These are phyloP conservation scores for Torymus auratus DNA, from an alignment of 2,888 invertebrate genomes.

Conservation along the genomic window DNA sequence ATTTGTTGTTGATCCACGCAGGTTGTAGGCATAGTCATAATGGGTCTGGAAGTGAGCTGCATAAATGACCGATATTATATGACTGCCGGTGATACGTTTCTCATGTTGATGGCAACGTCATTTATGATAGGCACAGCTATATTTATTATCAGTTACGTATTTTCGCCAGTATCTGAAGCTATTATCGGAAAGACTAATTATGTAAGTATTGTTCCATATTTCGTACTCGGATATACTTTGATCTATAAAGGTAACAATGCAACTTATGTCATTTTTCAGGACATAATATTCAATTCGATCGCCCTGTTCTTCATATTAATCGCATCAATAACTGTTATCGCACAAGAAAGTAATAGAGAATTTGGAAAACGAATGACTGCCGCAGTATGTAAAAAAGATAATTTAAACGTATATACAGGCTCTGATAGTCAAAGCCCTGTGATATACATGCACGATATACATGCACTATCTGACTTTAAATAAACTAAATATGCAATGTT, in stretches of 20 bases:
- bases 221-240: background rate
- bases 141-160: slow-evolving; percentile 56
- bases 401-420: background rate
- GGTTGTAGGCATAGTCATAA: slow-evolving; percentile 49
- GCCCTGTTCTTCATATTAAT: slow-evolving; percentile 44
- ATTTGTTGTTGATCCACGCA: slow-evolving; percentile 16
- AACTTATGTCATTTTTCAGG: slow-evolving; percentile 40
- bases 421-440: too few relatives aligned
- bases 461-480: background rate
- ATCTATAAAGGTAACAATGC: background rate
- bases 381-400: slow-evolving; percentile 43
- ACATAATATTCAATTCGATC: slow-evolving; percentile 51
- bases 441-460: too few relatives aligned
- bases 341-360: slow-evolving; percentile 15
- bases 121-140: slow-evolving; percentile 58
- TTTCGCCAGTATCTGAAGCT: slow-evolving; percentile 56
- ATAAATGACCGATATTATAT: slow-evolving; percentile 22
- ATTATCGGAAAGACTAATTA: slow-evolving; percentile 57
- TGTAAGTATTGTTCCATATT: slow-evolving; percentile 35
- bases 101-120: slow-evolving; percentile 52
- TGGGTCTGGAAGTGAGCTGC: slow-evolving; percentile 42
- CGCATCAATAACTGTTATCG: slow-evolving; percentile 43
- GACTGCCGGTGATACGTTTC: slow-evolving; percentile 42
- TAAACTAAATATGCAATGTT: background rate
- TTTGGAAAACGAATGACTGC: slow-evolving; percentile 26